These are phyloP conservation scores for Eurytoma californica DNA, from an alignment of 2,888 invertebrate species.

Conservation along the genomic window DNA sequence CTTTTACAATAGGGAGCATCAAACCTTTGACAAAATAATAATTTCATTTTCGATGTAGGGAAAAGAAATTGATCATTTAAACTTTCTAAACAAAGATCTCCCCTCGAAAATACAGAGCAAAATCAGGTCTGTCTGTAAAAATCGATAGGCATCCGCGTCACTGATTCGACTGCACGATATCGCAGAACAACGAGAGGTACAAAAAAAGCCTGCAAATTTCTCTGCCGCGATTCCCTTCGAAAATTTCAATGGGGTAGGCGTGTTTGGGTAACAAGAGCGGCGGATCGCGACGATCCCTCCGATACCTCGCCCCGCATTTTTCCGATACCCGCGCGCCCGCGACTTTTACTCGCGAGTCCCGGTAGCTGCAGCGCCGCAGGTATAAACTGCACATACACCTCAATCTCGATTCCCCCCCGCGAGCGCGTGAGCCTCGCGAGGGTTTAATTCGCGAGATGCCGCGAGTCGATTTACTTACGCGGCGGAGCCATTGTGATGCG, in stretches of 20 bases:
- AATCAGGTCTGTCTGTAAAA: too few species aligned
- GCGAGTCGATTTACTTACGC: constrained; percentile 30
- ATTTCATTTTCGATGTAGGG: too few species aligned
- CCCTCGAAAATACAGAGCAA: too few species aligned
- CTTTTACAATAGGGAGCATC: too few species aligned
- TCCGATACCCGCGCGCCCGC: constrained; percentile 33
- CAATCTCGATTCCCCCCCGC: constrained; percentile 33
- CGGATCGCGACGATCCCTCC: constrained; percentile 17
- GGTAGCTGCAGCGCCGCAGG: background rate
- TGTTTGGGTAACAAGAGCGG: constrained; percentile 48
- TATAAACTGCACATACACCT: background rate
- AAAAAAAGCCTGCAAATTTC: constrained; percentile 32
- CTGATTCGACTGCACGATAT: too few species aligned
- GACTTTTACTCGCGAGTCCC: constrained; percentile 36
- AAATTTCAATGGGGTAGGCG: constrained; percentile 45
- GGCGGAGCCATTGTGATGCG: constrained; percentile 9
- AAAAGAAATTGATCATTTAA: too few species aligned
- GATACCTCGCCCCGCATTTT: constrained; percentile 44
- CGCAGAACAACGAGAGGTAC: too few species aligned
- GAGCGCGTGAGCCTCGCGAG: background rate
- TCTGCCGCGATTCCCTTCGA: constrained; percentile 12
- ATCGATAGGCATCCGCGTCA: too few species aligned
- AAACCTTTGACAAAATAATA: too few species aligned
- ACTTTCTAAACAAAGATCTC: too few species aligned
- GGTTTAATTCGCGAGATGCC: constrained; percentile 1